Evolutionary conservation across 2,888 invertebrate species (phyloP).

Genomic region (Serrognathus titanus): DNA sequence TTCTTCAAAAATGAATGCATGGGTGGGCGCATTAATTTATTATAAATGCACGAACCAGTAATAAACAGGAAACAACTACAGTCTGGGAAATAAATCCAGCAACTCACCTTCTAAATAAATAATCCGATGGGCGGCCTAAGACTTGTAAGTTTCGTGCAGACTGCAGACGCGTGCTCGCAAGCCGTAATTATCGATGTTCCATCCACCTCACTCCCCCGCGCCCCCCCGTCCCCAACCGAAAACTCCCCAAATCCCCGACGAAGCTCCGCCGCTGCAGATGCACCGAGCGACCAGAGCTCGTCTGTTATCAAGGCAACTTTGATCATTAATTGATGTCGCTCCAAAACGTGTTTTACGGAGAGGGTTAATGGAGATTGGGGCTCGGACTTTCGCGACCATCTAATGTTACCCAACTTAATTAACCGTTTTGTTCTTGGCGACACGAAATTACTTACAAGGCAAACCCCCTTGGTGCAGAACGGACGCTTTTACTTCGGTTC

Average conservation of each 20-base stretch:
- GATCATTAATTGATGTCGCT: slow-evolving; percentile 37
- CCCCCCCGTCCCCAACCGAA: slow-evolving; percentile 6
- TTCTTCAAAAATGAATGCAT: too few relatives aligned
- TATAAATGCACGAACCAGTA: too few relatives aligned
- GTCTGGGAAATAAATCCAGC: background rate
- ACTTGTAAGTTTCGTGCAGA: slow-evolving; percentile 27
- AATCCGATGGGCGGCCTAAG: slow-evolving; percentile 9
- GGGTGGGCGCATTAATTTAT: too few relatives aligned
- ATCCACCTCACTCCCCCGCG: slow-evolving; percentile 17
- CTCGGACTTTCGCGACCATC: slow-evolving; percentile 25
- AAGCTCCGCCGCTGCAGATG: slow-evolving; percentile 16
- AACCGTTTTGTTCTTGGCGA: slow-evolving; percentile 25
- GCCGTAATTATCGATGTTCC: slow-evolving; percentile 36
- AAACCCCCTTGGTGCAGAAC: background rate
- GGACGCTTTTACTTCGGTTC: too few relatives aligned
- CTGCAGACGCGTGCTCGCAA: slow-evolving; percentile 29
- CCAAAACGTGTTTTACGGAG: slow-evolving; percentile 31
- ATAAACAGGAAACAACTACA: too few relatives aligned
- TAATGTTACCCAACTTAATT: slow-evolving; percentile 32
- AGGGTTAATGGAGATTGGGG: slow-evolving; percentile 31
- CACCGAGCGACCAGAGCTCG: slow-evolving; percentile 24
- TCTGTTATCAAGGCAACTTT: slow-evolving; percentile 35
- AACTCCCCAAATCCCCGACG: slow-evolving; percentile 13
- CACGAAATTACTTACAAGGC: slow-evolving; percentile 1
- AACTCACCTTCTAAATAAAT: slow-evolving; percentile 11